These are phyloP conservation scores for Taeniopygia guttata DNA, from an alignment of 2,797 vertebrate genomes.

Conservation along the genomic window DNA sequence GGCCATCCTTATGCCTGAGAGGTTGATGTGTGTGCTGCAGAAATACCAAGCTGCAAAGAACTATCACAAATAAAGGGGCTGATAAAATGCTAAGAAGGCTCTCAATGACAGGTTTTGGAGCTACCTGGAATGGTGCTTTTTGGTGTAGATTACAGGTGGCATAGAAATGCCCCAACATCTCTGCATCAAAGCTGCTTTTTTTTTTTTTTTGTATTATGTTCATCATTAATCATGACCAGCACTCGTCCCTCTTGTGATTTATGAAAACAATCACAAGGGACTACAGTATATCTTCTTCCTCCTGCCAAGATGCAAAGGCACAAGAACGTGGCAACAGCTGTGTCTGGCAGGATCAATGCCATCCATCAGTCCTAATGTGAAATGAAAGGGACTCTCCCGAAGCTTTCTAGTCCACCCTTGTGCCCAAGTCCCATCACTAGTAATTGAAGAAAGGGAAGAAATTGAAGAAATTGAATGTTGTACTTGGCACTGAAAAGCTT, in stretches of 20 bases:
- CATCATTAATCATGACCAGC: background rate
- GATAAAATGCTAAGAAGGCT: background rate
- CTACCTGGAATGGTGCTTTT: background rate
- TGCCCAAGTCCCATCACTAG: background rate
- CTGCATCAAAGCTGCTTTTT: background rate
- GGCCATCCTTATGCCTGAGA: background rate
- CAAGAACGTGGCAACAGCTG: constrained; percentile 17
- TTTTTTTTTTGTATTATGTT: background rate
- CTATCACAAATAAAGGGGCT: background rate
- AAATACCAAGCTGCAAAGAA: background rate
- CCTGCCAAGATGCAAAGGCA: constrained; percentile 24
- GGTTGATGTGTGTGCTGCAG: background rate
- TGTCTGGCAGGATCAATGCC: background rate
- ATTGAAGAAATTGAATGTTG: background rate
- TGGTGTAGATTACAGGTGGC: background rate
- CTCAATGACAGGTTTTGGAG: background rate
- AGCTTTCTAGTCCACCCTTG: background rate
- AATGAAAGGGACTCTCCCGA: background rate
- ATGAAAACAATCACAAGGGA: constrained; percentile 13
- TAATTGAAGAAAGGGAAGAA: background rate
- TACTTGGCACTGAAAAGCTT: background rate
- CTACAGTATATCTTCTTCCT: background rate
- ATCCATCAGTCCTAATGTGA: background rate
- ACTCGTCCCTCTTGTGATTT: background rate
- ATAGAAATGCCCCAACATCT: background rate